Conservation (phyloP, 2,888 invertebrate species). For the Nasonia oneida region DNA sequence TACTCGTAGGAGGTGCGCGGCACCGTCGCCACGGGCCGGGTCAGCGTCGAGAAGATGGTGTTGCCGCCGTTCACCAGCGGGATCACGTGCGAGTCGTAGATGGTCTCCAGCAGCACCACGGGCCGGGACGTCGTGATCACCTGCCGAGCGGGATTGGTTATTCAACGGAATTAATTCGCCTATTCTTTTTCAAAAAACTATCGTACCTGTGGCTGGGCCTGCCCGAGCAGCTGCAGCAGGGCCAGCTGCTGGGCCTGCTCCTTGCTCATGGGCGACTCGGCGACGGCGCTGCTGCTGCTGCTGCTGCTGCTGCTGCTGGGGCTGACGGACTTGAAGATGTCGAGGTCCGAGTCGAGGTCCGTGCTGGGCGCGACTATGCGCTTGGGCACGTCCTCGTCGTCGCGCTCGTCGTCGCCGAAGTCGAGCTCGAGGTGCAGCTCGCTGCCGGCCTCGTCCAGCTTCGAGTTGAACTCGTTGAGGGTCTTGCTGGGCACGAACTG, state of each 20-base stretch:
- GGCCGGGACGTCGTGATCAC: conserved; percentile 90
- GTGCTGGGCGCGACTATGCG: conserved; percentile 81
- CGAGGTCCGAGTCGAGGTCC: conserved; percentile 84
- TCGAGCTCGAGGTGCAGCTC: conserved; percentile 92
- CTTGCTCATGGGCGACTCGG: conserved; percentile 78
- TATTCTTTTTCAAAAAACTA: no score
- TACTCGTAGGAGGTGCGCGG: conserved; percentile 90
- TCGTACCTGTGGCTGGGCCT: conserved; percentile 80
- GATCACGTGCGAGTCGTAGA: conserved; percentile 91
- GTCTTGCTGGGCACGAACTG: conserved; percentile 93
- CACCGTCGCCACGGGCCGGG: conserved; percentile 88
- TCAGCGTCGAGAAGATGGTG: conserved; percentile 89
- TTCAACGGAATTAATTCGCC: no score
- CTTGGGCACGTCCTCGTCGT: conserved; percentile 77
- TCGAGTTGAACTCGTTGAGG: conserved; percentile 92
- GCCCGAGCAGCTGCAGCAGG: conserved; percentile 85
- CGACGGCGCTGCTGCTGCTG: conserved; percentile 76
- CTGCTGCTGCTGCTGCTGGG: conserved; percentile 72
- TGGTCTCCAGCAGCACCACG: conserved; percentile 87
- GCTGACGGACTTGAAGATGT: conserved; percentile 82
- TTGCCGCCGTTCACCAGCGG: conserved; percentile 88
- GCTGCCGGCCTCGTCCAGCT: conserved; percentile 93
- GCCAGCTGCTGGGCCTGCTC: conserved; percentile 89
- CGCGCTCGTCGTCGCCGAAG: conserved; percentile 88
- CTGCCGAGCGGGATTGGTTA: conserved; percentile 74